Conservation (phyloP, 2,888 invertebrate genomes). For the Stramonita haemastoma region DNA sequence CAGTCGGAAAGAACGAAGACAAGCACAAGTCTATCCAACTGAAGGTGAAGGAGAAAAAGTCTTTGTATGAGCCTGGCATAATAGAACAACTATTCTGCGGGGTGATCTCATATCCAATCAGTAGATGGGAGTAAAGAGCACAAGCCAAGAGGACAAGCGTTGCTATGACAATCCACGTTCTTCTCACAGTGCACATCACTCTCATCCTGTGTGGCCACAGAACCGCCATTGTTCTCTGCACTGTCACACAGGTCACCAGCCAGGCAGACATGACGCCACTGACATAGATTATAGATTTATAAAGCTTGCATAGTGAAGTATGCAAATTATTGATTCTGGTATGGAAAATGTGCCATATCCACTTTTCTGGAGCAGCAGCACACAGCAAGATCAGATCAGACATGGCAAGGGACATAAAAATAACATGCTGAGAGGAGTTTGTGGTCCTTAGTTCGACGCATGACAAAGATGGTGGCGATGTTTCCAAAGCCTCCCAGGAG, state of each 20-base stretch:
- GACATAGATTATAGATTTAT: not conserved
- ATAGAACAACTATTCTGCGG: not conserved
- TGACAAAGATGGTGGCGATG: constrained; percentile 2
- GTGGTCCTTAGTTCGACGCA: not conserved
- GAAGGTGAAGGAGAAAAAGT: not conserved
- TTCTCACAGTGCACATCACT: not conserved
- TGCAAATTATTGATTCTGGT: not conserved
- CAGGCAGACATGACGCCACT: not conserved
- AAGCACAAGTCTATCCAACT: not conserved
- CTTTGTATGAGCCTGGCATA: too few relatives aligned
- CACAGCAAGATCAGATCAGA: not conserved
- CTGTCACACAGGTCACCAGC: not conserved
- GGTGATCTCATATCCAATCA: not conserved
- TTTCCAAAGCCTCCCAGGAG: not conserved
- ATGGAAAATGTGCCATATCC: not conserved
- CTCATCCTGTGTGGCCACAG: not conserved
- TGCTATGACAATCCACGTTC: not conserved
- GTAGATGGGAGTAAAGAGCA: not conserved
- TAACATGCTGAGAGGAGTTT: not conserved
- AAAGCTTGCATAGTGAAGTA: not conserved
- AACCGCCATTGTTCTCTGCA: not conserved
- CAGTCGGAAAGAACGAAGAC: not conserved
- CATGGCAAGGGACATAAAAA: not conserved
- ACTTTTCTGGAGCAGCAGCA: not conserved
- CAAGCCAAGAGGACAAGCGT: not conserved